Percentiles rank a stretch among this genome's conserved stretches.
Evolutionary conservation across 2,113 vertebrate genomes (phyloP).

Genomic region (Isurus oxyrinchus): DNA sequence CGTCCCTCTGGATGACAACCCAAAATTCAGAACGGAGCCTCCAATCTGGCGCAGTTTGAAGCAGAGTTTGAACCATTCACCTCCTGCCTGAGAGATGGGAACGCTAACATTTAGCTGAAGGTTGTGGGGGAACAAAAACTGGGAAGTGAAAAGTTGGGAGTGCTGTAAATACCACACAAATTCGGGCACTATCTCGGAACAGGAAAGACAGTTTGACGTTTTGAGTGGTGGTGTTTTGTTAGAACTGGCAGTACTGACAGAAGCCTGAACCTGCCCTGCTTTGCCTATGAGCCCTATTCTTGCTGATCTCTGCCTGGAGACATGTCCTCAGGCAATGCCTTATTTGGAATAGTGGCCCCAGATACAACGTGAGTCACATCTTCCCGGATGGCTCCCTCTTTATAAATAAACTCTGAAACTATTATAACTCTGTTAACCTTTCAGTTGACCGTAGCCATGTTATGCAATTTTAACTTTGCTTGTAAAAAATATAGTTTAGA

Average conservation of each 20-base stretch:
- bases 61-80: neutral
- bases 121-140: no score
- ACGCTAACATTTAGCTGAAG: neutral
- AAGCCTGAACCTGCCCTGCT: neutral
- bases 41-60: neutral
- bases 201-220: neutral
- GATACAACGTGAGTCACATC: neutral
- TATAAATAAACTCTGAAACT: neutral
- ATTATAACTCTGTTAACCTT: neutral
- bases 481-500: neutral
- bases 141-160: neutral
- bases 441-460: neutral
- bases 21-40: neutral
- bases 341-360: neutral
- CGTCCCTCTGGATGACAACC: neutral
- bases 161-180: neutral
- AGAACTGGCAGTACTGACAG: neutral
- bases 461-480: neutral
- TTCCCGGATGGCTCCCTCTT: neutral
- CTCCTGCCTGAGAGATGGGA: neutral
- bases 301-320: neutral
- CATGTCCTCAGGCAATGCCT: neutral
- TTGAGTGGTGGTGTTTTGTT: neutral
- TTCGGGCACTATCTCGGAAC: neutral
- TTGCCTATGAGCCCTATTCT: neutral